Evolutionary conservation across 2,113 vertebrate species (phyloP).

Genomic region (Perca fluviatilis): DNA sequence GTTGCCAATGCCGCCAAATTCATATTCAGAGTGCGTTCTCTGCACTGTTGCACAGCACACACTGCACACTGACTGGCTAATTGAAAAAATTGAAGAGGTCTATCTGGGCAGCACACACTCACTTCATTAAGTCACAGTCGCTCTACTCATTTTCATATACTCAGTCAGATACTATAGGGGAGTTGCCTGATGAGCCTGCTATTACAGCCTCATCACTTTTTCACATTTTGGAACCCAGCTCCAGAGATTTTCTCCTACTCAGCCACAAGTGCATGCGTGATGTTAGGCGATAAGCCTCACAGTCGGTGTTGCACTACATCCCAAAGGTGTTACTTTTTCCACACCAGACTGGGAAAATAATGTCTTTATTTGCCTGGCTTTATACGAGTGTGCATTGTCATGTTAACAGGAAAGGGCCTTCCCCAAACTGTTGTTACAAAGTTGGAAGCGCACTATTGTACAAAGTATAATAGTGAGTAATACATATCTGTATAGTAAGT

Average conservation of each 20-base stretch:
- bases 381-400: neutral
- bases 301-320: neutral
- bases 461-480: neutral
- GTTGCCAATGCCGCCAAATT: constrained; percentile 65
- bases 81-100: constrained; percentile 44
- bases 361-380: neutral
- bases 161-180: neutral
- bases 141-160: constrained; percentile 1
- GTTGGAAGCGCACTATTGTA: neutral
- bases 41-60: constrained; percentile 40
- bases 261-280: neutral
- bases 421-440: neutral
- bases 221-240: neutral
- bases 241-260: neutral
- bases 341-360: neutral
- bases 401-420: constrained; percentile 9
- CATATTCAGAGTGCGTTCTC: constrained; percentile 61
- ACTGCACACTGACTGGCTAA: constrained; percentile 58
- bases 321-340: neutral
- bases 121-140: constrained; percentile 51
- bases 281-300: neutral
- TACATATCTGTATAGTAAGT: neutral
- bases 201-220: too few species aligned
- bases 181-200: neutral
- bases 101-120: constrained; percentile 30